phyloP scores from a whole-genome alignment of 1,140 invertebrate species.

The Zaprionus inermis region DNA sequence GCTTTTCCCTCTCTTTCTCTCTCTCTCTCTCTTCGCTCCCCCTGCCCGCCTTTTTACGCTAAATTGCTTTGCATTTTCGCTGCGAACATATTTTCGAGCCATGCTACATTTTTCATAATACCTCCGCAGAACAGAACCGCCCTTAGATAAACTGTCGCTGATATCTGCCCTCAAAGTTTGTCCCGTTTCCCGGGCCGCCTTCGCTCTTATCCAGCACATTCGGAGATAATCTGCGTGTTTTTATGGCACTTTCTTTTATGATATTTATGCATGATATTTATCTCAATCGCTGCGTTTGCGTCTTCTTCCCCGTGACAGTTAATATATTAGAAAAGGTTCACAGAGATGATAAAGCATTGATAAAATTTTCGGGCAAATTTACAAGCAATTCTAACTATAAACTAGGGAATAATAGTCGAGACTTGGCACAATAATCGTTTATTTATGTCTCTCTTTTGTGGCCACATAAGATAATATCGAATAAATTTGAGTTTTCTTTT shows the following conservation, averaged over 20 bases:
- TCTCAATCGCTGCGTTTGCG: conserved; percentile 54
- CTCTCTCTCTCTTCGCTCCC: background rate
- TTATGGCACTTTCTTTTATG: conserved; percentile 67
- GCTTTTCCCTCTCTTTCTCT: background rate
- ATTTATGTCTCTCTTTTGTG: conserved; percentile 11
- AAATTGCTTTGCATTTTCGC: conserved; percentile 65
- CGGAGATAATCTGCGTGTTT: conserved; percentile 52
- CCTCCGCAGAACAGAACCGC: conserved; percentile 45
- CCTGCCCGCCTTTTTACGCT: conserved; percentile 56
- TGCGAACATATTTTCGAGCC: conserved; percentile 66
- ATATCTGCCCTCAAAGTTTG: conserved; percentile 57
- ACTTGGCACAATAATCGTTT: conserved; percentile 44
- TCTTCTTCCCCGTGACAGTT: conserved; percentile 44
- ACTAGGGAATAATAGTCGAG: conserved; percentile 31
- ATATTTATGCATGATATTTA: conserved; percentile 70
- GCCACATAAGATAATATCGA: background rate
- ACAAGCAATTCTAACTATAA: conserved; percentile 43
- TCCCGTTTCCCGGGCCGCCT: background rate
- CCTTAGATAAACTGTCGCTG: conserved; percentile 63
- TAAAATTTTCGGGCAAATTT: conserved; percentile 52
- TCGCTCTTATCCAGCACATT: conserved; percentile 21
- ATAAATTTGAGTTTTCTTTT: background rate
- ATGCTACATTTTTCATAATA: conserved; percentile 72
- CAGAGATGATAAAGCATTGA: conserved; percentile 43
- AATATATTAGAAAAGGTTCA: conserved; percentile 57